Evolutionary conservation across 1,140 invertebrate genomes (phyloP).

Genomic region (Scaptomyza pallida): DNA sequence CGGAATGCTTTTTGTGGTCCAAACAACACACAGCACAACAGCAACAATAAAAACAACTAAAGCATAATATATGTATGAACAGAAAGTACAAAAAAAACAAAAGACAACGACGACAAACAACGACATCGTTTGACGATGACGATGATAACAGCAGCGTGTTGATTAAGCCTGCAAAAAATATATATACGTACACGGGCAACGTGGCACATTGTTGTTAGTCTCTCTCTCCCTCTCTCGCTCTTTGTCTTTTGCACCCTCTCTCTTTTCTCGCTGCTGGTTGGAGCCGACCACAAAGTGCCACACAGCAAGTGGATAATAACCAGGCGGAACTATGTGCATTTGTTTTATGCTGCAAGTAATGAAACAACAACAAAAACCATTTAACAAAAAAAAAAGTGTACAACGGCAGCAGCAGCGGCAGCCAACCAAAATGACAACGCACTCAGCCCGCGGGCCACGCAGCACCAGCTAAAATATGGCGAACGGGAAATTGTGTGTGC

Average conservation of each 20-base stretch:
- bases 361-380: constrained; percentile 67
- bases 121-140: constrained; percentile 8
- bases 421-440: constrained; percentile 69
- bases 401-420: constrained; percentile 8
- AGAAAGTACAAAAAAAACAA: constrained; percentile 2
- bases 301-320: constrained; percentile 76
- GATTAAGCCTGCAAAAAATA: constrained; percentile 56
- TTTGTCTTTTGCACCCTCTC: too few relatives aligned
- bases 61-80: not conserved
- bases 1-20: constrained; percentile 79
- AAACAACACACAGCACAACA: constrained; percentile 19
- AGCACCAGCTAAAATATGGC: constrained; percentile 51
- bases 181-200: constrained; percentile 37
- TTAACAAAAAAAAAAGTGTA: not conserved
- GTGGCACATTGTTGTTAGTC: constrained; percentile 62
- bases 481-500: constrained; percentile 73
- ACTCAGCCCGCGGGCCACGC: constrained; percentile 53
- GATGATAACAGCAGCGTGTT: constrained; percentile 48
- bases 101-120: constrained; percentile 10
- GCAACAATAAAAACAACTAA: constrained; percentile 7
- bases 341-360: constrained; percentile 76
- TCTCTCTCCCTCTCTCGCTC: not conserved
- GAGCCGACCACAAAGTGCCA: constrained; percentile 59
- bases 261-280: too few relatives aligned
- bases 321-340: constrained; percentile 78